These are phyloP conservation scores for Enteromius paludinosus DNA, from an alignment of 2,797 vertebrate species.

Conservation along the genomic window DNA sequence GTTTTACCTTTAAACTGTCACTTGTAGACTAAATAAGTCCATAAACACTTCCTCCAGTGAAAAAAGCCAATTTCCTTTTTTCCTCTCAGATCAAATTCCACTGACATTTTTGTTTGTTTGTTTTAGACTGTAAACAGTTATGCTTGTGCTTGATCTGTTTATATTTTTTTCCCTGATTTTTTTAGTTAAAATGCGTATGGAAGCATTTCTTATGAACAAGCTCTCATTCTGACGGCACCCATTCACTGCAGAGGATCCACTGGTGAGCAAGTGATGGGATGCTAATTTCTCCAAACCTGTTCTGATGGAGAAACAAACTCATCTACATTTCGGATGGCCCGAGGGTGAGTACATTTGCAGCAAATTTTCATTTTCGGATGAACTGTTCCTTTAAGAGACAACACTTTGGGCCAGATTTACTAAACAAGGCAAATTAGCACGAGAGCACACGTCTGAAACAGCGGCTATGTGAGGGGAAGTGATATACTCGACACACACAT, in stretches of 20 bases:
- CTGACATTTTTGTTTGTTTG: background rate
- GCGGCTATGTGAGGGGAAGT: background rate
- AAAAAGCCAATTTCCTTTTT: background rate
- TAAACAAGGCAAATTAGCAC: background rate
- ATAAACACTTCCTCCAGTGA: background rate
- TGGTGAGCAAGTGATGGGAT: background rate
- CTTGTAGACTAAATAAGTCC: background rate
- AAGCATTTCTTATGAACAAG: background rate
- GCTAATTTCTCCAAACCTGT: background rate
- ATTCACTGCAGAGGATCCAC: background rate
- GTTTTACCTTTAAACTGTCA: background rate
- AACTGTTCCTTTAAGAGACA: background rate
- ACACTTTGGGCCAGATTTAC: background rate
- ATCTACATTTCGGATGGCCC: background rate
- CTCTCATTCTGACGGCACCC: background rate
- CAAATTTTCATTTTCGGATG: background rate
- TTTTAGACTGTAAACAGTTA: background rate
- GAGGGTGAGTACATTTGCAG: background rate
- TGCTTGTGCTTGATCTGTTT: background rate
- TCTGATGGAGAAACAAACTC: background rate
- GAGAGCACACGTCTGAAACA: background rate
- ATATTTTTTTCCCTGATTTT: background rate
- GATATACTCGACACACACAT: background rate
- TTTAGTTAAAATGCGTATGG: background rate
- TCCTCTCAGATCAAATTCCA: background rate